These are phyloP conservation scores for Oedothorax gibbosus DNA, from an alignment of 1,140 invertebrate species.

Conservation along the genomic window DNA sequence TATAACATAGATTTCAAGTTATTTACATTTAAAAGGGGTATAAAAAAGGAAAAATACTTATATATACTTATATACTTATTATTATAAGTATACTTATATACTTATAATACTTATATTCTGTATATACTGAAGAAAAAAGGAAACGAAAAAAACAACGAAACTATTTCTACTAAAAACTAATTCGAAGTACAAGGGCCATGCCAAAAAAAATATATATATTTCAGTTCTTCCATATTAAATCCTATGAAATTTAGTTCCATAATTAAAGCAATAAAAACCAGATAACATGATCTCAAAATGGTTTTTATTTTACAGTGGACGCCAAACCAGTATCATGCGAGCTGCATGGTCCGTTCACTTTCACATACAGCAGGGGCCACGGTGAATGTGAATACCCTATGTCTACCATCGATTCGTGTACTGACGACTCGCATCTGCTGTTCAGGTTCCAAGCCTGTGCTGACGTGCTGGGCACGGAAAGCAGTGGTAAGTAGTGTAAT, in stretches of 20 bases:
- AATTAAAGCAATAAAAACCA: background rate
- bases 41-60: background rate
- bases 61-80: no score
- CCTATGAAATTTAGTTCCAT: background rate
- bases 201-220: background rate
- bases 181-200: background rate
- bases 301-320: slow-evolving; percentile 64
- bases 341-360: slow-evolving; percentile 73
- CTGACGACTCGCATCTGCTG: slow-evolving; percentile 82
- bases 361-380: slow-evolving; percentile 79
- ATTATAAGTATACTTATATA: no score
- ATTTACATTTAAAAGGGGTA: no score
- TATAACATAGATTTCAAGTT: no score
- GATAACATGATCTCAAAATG: background rate
- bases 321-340: slow-evolving; percentile 67
- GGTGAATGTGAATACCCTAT: slow-evolving; percentile 81
- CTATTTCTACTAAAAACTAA: no score
- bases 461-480: slow-evolving; percentile 82
- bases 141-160: no score
- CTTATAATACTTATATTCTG: no score
- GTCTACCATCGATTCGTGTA: slow-evolving; percentile 84
- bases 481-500: slow-evolving; percentile 67
- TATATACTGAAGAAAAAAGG: no score
- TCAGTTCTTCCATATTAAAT: background rate
- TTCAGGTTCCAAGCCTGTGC: slow-evolving; percentile 92